A percentile compares a stretch with the other conserved stretches of the same genome.
phyloP scores from a whole-genome alignment of 2,888 invertebrate genomes.

The Folsomia manolachei region DNA sequence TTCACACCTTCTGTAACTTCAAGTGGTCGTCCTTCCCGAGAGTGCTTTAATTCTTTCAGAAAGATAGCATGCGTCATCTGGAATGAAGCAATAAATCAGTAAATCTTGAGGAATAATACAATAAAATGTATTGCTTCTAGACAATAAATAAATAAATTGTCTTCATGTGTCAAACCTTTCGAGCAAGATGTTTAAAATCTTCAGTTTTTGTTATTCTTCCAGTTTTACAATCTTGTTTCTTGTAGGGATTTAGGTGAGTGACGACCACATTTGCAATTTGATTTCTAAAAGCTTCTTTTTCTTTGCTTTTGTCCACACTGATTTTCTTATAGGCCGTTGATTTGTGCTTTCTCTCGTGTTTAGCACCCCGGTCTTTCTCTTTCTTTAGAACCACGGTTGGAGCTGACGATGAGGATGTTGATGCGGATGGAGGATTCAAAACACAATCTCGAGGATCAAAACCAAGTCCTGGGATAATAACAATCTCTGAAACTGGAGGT shows the following conservation, averaged over 20 bases:
- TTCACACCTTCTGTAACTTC: conserved; percentile 88
- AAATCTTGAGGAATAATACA: too few species aligned
- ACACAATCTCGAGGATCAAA: conserved; percentile 23
- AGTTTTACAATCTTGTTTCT: conserved; percentile 76
- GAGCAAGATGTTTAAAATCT: conserved; percentile 89
- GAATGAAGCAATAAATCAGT: conserved; percentile 52
- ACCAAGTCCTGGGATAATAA: conserved; percentile 30
- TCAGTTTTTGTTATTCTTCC: conserved; percentile 84
- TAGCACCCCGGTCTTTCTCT: conserved; percentile 19
- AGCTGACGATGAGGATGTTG: neutral
- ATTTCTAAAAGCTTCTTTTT: conserved; percentile 84
- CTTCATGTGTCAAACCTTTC: conserved; percentile 68
- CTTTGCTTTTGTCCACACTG: conserved; percentile 63
- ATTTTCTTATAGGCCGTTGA: conserved; percentile 31
- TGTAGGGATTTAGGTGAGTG: conserved; percentile 80
- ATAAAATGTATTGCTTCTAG: neutral
- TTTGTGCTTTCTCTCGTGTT: conserved; percentile 38
- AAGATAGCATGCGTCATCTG: conserved; percentile 93
- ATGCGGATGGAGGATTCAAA: neutral
- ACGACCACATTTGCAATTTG: conserved; percentile 71
- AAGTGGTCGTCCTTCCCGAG: conserved; percentile 78
- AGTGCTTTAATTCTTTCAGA: conserved; percentile 90
- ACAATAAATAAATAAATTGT: conserved; percentile 12
- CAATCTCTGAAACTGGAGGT: conserved; percentile 3
- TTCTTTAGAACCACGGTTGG: conserved; percentile 15